These are phyloP conservation scores for Montipora sp. DNA, from an alignment of 64 coral and sea anemone species.

Conservation along the genomic window DNA sequence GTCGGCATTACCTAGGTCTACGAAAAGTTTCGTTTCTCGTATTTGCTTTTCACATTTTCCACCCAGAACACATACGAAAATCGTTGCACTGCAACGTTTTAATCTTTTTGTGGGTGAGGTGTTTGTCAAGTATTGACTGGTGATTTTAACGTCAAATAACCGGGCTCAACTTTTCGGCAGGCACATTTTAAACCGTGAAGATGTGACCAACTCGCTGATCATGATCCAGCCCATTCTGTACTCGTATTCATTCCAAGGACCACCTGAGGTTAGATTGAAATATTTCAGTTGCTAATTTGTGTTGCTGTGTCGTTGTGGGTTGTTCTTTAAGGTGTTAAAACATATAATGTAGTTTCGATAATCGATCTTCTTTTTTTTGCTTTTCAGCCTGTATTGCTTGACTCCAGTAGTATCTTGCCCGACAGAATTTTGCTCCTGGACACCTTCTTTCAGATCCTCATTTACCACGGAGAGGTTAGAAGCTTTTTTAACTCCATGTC, in stretches of 20 bases:
- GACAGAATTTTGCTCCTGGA: conserved; percentile 95
- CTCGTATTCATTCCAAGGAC: conserved; percentile 97
- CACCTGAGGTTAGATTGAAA: conserved; percentile 82
- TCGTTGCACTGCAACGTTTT: not conserved
- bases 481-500: not conserved
- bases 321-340: too few relatives aligned
- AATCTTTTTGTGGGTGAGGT: not conserved
- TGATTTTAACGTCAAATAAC: not conserved
- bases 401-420: conserved; percentile 92
- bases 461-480: conserved; percentile 97
- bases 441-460: conserved; percentile 98
- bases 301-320: not conserved
- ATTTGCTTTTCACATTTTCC: too few relatives aligned
- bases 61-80: too few relatives aligned
- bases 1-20: too few relatives aligned
- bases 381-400: conserved; percentile 93
- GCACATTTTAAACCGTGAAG: conserved; percentile 98
- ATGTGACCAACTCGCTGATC: conserved; percentile 95
- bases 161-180: conserved; percentile 30
- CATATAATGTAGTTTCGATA: not conserved
- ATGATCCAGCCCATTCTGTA: conserved; percentile 99
- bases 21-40: too few relatives aligned
- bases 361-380: not conserved
- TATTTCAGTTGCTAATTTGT: not conserved
- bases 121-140: too few relatives aligned